Conservation (phyloP, 1,140 invertebrate genomes). For the Drosophila ohnishii region DNA sequence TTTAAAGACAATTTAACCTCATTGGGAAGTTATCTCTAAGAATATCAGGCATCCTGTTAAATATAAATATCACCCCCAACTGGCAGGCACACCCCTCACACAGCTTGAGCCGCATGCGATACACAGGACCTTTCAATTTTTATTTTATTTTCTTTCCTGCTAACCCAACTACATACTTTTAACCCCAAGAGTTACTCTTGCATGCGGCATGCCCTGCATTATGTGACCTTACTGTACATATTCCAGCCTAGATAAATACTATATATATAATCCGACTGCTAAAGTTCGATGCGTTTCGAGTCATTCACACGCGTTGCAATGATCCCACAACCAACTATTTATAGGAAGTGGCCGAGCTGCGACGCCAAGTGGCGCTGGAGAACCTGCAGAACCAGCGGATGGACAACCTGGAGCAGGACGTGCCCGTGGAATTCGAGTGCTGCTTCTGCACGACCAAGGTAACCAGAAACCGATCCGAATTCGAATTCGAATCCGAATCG, state of each 20-base stretch:
- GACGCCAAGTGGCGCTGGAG: constrained; percentile 82
- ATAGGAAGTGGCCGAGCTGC: constrained; percentile 83
- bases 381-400: constrained; percentile 84
- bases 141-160: constrained; percentile 1
- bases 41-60: background rate
- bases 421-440: constrained; percentile 97
- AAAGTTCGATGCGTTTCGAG: constrained; percentile 44
- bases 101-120: constrained; percentile 31
- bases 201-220: constrained; percentile 34
- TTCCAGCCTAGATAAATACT: constrained; percentile 18
- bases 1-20: background rate
- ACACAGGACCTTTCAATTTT: constrained; percentile 3
- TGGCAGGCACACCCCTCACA: constrained; percentile 19
- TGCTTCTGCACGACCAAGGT: constrained; percentile 97
- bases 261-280: constrained; percentile 33
- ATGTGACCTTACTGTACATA: constrained; percentile 26
- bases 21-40: background rate
- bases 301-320: constrained; percentile 64
- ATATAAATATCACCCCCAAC: constrained; percentile 1
- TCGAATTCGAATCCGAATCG: background rate
- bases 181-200: constrained; percentile 15
- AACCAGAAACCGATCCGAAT: constrained; percentile 72
- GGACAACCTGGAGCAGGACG: constrained; percentile 89
- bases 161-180: constrained; percentile 19
- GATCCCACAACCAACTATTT: constrained; percentile 68